phyloP scores from a whole-genome alignment of 2,888 invertebrate species.

The Tenthredo livida region DNA sequence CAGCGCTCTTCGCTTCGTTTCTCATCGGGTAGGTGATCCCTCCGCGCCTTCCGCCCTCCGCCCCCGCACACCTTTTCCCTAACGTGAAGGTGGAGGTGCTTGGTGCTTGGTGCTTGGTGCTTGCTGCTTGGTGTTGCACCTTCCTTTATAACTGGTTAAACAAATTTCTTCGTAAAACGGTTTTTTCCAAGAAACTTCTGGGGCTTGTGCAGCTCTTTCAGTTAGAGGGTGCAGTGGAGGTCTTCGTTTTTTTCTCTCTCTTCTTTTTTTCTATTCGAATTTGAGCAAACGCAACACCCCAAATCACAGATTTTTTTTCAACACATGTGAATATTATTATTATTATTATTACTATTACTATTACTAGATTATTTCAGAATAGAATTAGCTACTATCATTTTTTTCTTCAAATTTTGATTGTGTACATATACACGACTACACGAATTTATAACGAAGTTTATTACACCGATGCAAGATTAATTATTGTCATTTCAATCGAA shows the following conservation, averaged over 20 bases:
- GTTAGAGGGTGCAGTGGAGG: neutral
- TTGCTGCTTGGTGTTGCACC: constrained; percentile 62
- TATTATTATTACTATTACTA: neutral
- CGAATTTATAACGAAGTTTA: too few species aligned
- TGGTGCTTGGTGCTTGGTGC: constrained; percentile 58
- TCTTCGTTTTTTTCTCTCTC: neutral
- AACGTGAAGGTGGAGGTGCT: constrained; percentile 61
- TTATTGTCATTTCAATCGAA: too few species aligned
- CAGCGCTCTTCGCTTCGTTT: constrained; percentile 54
- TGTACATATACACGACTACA: too few species aligned
- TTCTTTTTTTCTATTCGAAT: neutral
- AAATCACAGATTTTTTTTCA: neutral
- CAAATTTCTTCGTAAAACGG: constrained; percentile 72
- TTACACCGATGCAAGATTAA: too few species aligned
- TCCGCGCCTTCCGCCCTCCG: neutral
- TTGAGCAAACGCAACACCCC: neutral
- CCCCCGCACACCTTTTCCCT: constrained; percentile 56
- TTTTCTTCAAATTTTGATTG: too few species aligned
- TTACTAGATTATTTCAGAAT: neutral
- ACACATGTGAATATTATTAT: neutral
- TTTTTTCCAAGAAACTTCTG: constrained; percentile 66
- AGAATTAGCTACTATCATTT: too few species aligned
- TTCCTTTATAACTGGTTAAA: constrained; percentile 71
- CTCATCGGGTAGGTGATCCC: constrained; percentile 26
- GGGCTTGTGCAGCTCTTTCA: neutral